Conservation (phyloP, 2,797 vertebrate species). For the Syngnathus acus region DNA sequence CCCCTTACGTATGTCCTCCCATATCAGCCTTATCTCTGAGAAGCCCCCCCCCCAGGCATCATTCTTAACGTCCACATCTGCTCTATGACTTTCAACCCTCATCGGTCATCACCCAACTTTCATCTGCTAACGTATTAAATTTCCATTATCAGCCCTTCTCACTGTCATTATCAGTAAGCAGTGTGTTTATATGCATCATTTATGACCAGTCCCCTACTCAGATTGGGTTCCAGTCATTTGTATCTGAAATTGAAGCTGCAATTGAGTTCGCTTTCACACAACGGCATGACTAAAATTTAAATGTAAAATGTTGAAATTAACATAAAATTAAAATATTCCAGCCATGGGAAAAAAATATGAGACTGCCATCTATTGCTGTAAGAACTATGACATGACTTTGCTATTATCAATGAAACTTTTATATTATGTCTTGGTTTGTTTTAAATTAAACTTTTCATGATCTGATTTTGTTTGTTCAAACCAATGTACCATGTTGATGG, state of each 20-base stretch:
- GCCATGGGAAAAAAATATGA: too few relatives aligned
- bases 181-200: constrained; percentile 6
- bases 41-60: not conserved
- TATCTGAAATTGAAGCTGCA: not conserved
- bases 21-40: not conserved
- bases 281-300: not conserved
- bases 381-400: too few relatives aligned
- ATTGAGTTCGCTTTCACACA: not conserved
- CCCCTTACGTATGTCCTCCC: not conserved
- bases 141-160: constrained; percentile 2
- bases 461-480: too few relatives aligned
- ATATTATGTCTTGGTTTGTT: too few relatives aligned
- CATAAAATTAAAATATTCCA: too few relatives aligned
- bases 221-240: not conserved
- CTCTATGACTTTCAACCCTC: not conserved
- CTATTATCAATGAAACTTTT: too few relatives aligned
- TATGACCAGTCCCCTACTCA: not conserved
- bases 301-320: not conserved
- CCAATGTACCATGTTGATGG: too few relatives aligned
- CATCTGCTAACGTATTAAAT: not conserved
- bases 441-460: too few relatives aligned
- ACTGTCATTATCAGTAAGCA: constrained; percentile 5
- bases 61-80: not conserved
- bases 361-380: too few relatives aligned
- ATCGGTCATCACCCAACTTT: not conserved